These are phyloP conservation scores for Rhagoletis zephyria DNA, from an alignment of 1,140 invertebrate genomes.

Conservation along the genomic window DNA sequence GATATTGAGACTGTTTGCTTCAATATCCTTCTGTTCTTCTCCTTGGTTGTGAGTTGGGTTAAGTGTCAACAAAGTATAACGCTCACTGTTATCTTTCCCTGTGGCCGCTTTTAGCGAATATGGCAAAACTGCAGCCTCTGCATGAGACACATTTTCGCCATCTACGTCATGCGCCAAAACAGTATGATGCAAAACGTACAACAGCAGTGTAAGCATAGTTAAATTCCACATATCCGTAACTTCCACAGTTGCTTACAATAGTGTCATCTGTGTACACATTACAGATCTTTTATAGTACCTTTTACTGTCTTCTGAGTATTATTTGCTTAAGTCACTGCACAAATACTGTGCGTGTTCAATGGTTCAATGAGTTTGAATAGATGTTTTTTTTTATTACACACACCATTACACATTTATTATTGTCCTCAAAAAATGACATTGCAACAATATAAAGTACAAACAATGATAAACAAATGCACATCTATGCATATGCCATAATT, in stretches of 20 bases:
- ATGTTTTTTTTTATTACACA: neutral
- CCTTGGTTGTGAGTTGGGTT: neutral
- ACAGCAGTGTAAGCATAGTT: neutral
- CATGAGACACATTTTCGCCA: neutral
- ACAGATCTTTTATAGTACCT: neutral
- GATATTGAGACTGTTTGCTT: neutral
- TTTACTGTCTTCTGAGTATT: neutral
- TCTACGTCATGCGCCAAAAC: neutral
- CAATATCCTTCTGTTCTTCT: neutral
- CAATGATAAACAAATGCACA: neutral
- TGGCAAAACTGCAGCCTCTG: neutral
- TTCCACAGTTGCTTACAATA: neutral
- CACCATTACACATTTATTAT: conserved; percentile 15
- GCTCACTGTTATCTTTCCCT: neutral
- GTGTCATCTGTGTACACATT: neutral
- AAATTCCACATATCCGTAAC: conserved; percentile 2
- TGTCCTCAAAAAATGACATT: neutral
- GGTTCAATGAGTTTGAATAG: neutral
- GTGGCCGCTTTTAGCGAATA: conserved; percentile 27
- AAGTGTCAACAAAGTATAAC: neutral
- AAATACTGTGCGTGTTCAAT: neutral
- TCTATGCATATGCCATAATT: neutral
- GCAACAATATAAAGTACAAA: neutral
- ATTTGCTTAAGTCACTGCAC: neutral
- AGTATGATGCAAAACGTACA: neutral